Base-by-base conservation (phyloP, 1,140 invertebrate genomes). In the Drosophila arizonae region DNA sequence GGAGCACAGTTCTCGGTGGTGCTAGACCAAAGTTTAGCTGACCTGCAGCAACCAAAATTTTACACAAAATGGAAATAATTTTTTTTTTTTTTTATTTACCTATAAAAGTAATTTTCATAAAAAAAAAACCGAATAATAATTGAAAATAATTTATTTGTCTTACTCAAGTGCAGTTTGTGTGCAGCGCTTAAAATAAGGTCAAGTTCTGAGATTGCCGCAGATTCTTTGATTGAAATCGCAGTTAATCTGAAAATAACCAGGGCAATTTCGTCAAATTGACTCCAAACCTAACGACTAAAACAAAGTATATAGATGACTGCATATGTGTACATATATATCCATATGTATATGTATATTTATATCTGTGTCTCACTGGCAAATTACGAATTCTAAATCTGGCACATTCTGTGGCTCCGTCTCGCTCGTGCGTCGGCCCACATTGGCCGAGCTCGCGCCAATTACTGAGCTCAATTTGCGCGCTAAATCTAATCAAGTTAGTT, bases 401-500 rank as follows among this genome's bases (percentile, higher is more conserved):
- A 64, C 66, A 36, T 46, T 58, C 4, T 28, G 11, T 51, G 36
- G 36, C 30, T 50, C 43, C 11, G 4, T 58, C 39, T 33, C 56
- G 17, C 17, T 57, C 15, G 13, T 13, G 24, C 64, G n/a, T 39
- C 78, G 72, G 51, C 61, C 76, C 61, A 65, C 65, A 58, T 58
- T 74, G 56, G 26, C 43, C 26, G 41, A 71, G 69, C 41, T 76
- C 65, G 50, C 69, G 60, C 30, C 46, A 76, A 46, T 58, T 48
- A 56, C 33, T 30, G 64, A 45, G 51, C 64, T 71, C 78, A 87
- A 87, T 79, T 87, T 82, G 82, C 69, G 64, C 70, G 63, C 72
- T 81, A 87, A 86, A 87, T 87, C 82, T 87, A 87, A 86, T 86
- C 82, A 87, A 87, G 69, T 87, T 86, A 87, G 87, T 87, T 86